Evolutionary conservation across 2,113 vertebrate species (phyloP).

Genomic region (Glareola pratincola): DNA sequence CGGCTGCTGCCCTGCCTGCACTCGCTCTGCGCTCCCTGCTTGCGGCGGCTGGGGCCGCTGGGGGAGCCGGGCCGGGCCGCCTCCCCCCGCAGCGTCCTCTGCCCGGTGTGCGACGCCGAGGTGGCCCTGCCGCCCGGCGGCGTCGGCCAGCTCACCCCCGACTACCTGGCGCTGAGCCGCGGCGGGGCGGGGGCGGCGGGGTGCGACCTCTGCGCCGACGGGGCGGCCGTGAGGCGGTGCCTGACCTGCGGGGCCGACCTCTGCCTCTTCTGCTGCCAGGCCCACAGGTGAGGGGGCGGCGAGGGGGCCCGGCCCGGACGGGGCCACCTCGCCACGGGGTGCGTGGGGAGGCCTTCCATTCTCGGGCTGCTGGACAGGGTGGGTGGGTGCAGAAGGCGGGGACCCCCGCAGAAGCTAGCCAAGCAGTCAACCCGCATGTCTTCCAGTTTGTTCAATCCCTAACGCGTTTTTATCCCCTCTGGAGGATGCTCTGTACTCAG

Average conservation of each 20-base stretch:
- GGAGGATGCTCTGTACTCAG: not conserved
- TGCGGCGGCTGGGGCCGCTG: slow-evolving; percentile 78
- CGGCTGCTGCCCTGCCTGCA: slow-evolving; percentile 88
- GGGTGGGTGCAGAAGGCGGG: not conserved
- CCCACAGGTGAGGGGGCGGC: slow-evolving; percentile 82
- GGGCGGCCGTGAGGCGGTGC: slow-evolving; percentile 82
- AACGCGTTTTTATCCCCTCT: fast-evolving
- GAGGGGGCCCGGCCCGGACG: not conserved
- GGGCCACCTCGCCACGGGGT: not conserved
- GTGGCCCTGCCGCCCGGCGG: slow-evolving; percentile 83
- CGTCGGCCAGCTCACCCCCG: slow-evolving; percentile 76
- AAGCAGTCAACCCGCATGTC: fast-evolving
- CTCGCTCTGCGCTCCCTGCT: slow-evolving; percentile 84
- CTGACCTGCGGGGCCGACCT: slow-evolving; percentile 83
- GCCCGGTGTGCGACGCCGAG: slow-evolving; percentile 86
- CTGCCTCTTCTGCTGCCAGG: slow-evolving; percentile 91
- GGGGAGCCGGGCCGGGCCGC: slow-evolving; percentile 24
- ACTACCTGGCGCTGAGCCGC: slow-evolving; percentile 83
- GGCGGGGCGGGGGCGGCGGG: slow-evolving; percentile 61
- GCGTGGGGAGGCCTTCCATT: not conserved
- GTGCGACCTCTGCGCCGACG: slow-evolving; percentile 88
- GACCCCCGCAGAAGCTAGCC: fast-evolving
- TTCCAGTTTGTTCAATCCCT: fast-evolving
- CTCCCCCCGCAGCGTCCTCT: slow-evolving; percentile 74
- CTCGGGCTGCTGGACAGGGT: not conserved